Evolutionary conservation across 2,888 invertebrate species (phyloP), one percentile per base, ranked within the genome.

Genomic region (Chrysina gloriosa): DNA sequence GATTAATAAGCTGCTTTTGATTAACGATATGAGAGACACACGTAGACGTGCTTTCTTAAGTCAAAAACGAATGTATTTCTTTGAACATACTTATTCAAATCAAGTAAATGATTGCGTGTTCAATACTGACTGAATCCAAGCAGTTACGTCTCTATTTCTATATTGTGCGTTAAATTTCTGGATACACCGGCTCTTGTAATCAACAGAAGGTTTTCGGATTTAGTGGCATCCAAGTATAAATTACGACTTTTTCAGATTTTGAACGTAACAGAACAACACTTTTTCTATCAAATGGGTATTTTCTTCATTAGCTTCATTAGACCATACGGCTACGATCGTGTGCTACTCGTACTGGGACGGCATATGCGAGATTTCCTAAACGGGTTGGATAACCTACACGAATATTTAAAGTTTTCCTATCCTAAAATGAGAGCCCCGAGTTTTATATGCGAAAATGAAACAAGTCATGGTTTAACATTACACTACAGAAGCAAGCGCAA

Each of bases 361-460:
- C 95, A 97, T 81, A 94, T 98, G 90, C 86, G 97, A 63, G 97
- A 98, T 83, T 98, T 98, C 79, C 88, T 98, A 1, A 98, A 97
- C 80, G 97, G 95, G 0, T 85, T 98, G 75, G 98, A 98, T 84
- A 98, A 98, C 84, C 86, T 98, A 21, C 98, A 98, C 82, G 98
- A 98, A 82, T 98, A 98, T 82, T 86, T 98, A 50, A 94, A 97
- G 82, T 97, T 97, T 84, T 96, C 96, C 63, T 97, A 97, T 81
- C 97, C 97, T 0, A 88, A 93, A 75, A 91, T 91, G 90, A 85
- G 92, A 72, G 97, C 98, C 0, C 98, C 98, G 0, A 96, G 96
- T 63, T 98, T 98, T 82, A 97, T 97, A 76, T 97, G 97, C 79
- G 97, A 97, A 82, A 95, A 96, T 79, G 98, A 98, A 82, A 94